Evolutionary conservation across 2,888 invertebrate species (phyloP).

Genomic region (Xestia rhomboidea): DNA sequence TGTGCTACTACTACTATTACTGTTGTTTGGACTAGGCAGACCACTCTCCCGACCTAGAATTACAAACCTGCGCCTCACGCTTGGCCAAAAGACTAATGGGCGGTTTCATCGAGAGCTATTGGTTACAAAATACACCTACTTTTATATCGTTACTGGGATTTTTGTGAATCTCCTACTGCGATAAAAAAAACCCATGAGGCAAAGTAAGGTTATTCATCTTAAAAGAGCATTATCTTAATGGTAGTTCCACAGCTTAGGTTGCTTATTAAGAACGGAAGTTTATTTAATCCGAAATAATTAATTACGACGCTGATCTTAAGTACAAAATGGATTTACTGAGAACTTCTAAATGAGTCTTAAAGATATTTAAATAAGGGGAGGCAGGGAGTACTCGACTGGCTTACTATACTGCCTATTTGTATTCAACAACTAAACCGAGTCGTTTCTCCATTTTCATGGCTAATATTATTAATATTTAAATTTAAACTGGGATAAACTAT

Average conservation of each 20-base stretch:
- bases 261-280: constrained; percentile 53
- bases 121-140: constrained; percentile 12
- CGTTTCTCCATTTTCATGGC: not conserved
- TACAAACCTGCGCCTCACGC: constrained; percentile 16
- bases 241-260: constrained; percentile 32
- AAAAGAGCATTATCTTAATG: constrained; percentile 32
- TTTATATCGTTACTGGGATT: not conserved
- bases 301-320: constrained; percentile 53
- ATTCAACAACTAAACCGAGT: constrained; percentile 9
- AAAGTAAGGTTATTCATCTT: constrained; percentile 13
- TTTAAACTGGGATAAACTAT: not conserved
- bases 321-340: constrained; percentile 43
- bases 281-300: constrained; percentile 53
- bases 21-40: too few relatives aligned
- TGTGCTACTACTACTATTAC: not conserved
- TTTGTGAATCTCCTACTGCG: not conserved
- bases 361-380: constrained; percentile 49
- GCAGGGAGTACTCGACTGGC: constrained; percentile 15
- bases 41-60: not conserved
- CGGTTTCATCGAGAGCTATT: constrained; percentile 17
- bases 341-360: constrained; percentile 50
- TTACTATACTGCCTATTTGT: constrained; percentile 6
- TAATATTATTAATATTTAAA: not conserved
- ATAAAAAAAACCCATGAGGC: not conserved
- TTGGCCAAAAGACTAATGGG: constrained; percentile 30